Base-by-base conservation (phyloP, 2,888 invertebrate genomes). In the Junonia oenone region DNA sequence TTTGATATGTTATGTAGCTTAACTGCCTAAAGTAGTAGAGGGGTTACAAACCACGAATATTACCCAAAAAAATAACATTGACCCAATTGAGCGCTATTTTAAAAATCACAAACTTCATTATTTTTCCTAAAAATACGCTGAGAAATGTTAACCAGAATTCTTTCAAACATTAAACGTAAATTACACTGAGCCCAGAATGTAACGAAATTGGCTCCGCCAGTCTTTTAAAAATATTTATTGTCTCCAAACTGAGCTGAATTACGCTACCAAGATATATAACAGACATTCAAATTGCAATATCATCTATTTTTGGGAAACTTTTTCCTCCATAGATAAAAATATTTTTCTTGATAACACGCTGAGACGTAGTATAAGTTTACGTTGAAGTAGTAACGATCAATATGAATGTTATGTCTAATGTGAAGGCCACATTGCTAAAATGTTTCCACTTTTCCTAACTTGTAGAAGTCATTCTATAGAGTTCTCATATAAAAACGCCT, bases 141-240 rank as follows among this genome's bases (percentile, higher is more conserved):
- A 11, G 40, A 38, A 47, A 31, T 15, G 19, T 38, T 47, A 38
- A 13, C 29, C 13, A 31, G 27, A 35, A 49, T 31, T 53, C 53
- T 40, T 47, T 53, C 19, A 46, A 53, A 53, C 38, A 40, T 47
- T 47, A 19, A 40, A 31, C 38, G 47, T 53, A 47, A 53, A 53
- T 47, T 38, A 49, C 9, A 19, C 19, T 13, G 43, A 50, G 35
- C 17, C 35, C 35, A 15, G 31, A 49, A 40, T 45, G 9, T 27
- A 33, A 13, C n/a, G 15, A 49, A 45, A 55, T 55, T 45, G 55
- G 48, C 26, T 55, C 45, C 11, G 22, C 5, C 9, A 33, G 27
- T 55, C 37, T 45, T 45, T 27, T 45, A 35, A 49, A 45, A 55
- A 49, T 37, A 53, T 53, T 53, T 40, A 53, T 31, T 33, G 29